A percentile compares a stretch with the other conserved stretches of the same genome.
phyloP scores from a whole-genome alignment of 1,140 invertebrate genomes.

The Panagrolaimus sp. region DNA sequence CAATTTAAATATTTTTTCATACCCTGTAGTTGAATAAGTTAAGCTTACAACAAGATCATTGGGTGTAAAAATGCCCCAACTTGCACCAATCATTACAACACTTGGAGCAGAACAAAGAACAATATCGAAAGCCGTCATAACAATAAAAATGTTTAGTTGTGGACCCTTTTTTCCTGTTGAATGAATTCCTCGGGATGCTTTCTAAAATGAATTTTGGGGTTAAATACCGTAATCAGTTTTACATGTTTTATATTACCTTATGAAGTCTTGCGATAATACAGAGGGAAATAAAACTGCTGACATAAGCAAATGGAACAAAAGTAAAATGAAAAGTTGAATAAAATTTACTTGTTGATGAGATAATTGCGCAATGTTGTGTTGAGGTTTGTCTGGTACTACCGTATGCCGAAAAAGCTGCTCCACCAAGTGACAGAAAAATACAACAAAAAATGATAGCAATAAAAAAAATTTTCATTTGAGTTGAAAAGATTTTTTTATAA shows the following conservation, averaged over 20 bases:
- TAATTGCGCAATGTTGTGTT: constrained; percentile 25
- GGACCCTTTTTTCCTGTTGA: constrained; percentile 11
- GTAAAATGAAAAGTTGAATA: constrained; percentile 24
- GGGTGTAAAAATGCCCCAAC: not conserved
- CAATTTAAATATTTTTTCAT: not conserved
- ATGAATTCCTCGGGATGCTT: not conserved
- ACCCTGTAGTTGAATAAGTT: constrained; percentile 4
- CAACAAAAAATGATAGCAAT: not conserved
- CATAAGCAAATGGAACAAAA: constrained; percentile 24
- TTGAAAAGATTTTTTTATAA: constrained; percentile 21
- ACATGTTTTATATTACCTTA: not conserved
- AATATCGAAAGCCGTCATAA: constrained; percentile 30
- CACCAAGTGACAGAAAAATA: not conserved
- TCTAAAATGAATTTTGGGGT: not conserved
- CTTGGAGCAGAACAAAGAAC: constrained; percentile 19
- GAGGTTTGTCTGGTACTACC: not conserved
- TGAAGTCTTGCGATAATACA: constrained; percentile 10
- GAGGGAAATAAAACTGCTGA: constrained; percentile 9
- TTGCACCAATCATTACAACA: constrained; percentile 24
- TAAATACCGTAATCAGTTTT: not conserved
- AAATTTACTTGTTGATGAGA: constrained; percentile 10
- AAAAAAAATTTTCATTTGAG: constrained; percentile 6
- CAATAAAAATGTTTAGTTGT: constrained; percentile 22
- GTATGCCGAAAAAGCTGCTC: constrained; percentile 22
- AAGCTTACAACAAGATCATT: constrained; percentile 12